A percentile compares a stretch with the other conserved stretches of the same genome.
Evolutionary conservation across 2,888 invertebrate species (phyloP).

Genomic region (Chrysina gloriosa): DNA sequence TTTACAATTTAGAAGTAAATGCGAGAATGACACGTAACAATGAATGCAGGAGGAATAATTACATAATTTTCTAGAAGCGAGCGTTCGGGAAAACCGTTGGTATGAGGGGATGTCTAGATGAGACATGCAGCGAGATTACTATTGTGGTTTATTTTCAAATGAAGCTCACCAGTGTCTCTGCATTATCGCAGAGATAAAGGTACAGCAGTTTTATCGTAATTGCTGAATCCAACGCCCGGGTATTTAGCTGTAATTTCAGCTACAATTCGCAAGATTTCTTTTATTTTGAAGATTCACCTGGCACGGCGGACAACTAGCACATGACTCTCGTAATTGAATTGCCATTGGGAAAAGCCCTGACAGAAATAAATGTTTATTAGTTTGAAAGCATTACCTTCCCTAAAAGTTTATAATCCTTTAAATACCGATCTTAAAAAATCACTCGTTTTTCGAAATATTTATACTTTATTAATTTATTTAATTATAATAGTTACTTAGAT

Average conservation of each 20-base stretch:
- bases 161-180: conserved; percentile 45
- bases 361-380: conserved; percentile 12
- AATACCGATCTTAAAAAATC: background rate
- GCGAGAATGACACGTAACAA: conserved; percentile 31
- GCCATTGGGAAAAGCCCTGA: background rate
- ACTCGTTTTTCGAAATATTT: background rate
- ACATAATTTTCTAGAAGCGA: conserved; percentile 46
- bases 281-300: conserved; percentile 22
- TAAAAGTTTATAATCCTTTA: background rate
- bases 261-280: conserved; percentile 25
- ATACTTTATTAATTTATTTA: background rate
- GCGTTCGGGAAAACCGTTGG: background rate
- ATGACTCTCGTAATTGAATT: conserved; percentile 32
- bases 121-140: conserved; percentile 40
- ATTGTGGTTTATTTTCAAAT: conserved; percentile 50
- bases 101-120: conserved; percentile 44
- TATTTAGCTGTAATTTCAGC: conserved; percentile 32
- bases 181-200: conserved; percentile 48
- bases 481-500: background rate
- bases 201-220: conserved; percentile 49
- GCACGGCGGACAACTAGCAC: conserved; percentile 5
- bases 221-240: conserved; percentile 35
- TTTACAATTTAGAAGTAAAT: conserved; percentile 32
- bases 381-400: background rate
- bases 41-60: conserved; percentile 43